Evolutionary conservation across 2,113 vertebrate genomes (phyloP), one percentile per base, ranked within the genome.

Genomic region (Eonycteris spelaea): DNA sequence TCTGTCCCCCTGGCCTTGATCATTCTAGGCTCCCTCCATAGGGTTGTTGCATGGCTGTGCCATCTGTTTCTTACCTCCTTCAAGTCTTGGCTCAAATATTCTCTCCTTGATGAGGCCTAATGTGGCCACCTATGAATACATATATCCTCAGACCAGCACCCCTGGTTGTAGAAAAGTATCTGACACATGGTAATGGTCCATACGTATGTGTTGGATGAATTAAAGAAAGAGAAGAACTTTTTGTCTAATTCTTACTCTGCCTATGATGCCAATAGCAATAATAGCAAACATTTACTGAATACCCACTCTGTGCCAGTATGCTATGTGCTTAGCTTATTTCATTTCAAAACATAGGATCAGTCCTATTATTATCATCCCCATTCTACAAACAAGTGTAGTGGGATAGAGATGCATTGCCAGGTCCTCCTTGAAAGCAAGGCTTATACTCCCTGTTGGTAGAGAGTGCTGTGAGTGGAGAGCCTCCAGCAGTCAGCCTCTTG

Each of bases 131-230:
- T 14, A 19, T 5, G 73, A 30, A 26, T 1, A 5, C 12, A 2
- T 10, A 2, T 53, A 18, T 15, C 28, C 18, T 77, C 22, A 43
- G 43, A 53, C 21, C 61, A 78, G 61, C 18, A 6, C 28, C 63
- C 19, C 51, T 0, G 0, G 5, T 78, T 38, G 11, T 2, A 61
- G 28, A n/a, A 38, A 35, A 4, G 24, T 8, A 1, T 38, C 63
- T 38, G 15, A 15, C 79, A 28, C 11, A 10, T 33, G 35, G 3
- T 14, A 18, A n/a, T 30, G n/a, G 51, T 30, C 77, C 55, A 1
- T 19, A 40, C 3, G 10, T 55, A 19, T 5, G 40, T 0, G 0
- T 2, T 16, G 33, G 26, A 14, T 40, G 79, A 40, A 24, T 65
- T 33, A 59, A 59, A 57, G 38, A 57, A 45, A 40, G 18, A 67